phyloP scores from a whole-genome alignment of 2,888 invertebrate species.

The Parasteatoda lunata region DNA sequence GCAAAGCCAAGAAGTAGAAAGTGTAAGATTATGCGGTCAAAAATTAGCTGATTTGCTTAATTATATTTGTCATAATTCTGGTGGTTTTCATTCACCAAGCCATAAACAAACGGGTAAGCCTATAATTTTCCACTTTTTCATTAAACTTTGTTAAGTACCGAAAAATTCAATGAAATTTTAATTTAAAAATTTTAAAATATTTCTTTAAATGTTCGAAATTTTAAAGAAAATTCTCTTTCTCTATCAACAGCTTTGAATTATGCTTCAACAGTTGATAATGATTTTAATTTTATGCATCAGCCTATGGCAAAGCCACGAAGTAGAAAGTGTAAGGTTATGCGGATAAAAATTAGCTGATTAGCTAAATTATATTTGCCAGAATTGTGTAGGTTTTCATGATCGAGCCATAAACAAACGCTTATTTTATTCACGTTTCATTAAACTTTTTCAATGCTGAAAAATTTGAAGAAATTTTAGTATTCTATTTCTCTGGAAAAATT shows the following conservation, averaged over 20 bases:
- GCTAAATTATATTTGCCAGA: slow-evolving; percentile 51
- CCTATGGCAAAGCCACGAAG: neutral
- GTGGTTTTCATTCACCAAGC: slow-evolving; percentile 56
- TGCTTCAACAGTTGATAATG: neutral
- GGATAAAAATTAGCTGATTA: slow-evolving; percentile 52
- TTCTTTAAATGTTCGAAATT: no score
- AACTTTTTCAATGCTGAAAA: neutral
- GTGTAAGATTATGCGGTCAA: slow-evolving; percentile 54
- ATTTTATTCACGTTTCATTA: neutral
- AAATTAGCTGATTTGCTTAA: slow-evolving; percentile 54
- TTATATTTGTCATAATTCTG: slow-evolving; percentile 44
- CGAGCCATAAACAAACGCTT: slow-evolving; percentile 14
- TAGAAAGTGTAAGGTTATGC: slow-evolving; percentile 46
- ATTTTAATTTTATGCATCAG: neutral
- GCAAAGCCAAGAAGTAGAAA: neutral
- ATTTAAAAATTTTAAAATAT: no score
- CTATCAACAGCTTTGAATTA: neutral
- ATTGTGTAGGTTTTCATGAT: slow-evolving; percentile 55
- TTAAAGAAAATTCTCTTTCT: no score
- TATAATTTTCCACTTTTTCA: no score
- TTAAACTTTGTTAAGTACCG: neutral
- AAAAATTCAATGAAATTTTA: no score
- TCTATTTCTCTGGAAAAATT: no score
- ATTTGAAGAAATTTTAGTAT: no score
- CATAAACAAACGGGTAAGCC: slow-evolving; percentile 29